phyloP scores from a whole-genome alignment of 2,797 vertebrate genomes.

The Eremophila alpestris region DNA sequence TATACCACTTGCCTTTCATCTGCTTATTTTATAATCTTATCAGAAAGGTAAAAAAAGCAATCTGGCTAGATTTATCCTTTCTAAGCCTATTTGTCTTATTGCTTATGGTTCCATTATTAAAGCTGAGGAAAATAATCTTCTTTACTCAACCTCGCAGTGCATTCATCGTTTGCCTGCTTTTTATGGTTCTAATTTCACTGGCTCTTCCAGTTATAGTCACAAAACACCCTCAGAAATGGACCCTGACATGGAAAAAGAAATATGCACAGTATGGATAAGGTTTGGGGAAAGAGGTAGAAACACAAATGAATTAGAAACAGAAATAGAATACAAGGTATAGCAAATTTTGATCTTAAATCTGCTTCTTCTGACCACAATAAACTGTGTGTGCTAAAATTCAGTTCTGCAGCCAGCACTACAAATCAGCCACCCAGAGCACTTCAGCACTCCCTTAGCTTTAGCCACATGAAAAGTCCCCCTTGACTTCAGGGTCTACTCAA shows the following conservation, averaged over 20 bases:
- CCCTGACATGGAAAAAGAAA: not conserved
- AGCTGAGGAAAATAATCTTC: constrained; percentile 52
- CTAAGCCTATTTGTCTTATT: constrained; percentile 60
- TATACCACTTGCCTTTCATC: constrained; percentile 46
- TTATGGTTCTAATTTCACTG: constrained; percentile 16
- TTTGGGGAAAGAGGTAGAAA: not conserved
- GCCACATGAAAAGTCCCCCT: not conserved
- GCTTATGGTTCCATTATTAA: constrained; percentile 55
- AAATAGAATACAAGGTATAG: not conserved
- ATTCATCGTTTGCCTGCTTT: constrained; percentile 8
- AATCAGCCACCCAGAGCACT: constrained; percentile 2
- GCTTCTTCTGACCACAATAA: not conserved
- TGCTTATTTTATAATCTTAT: constrained; percentile 64
- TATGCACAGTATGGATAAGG: not conserved
- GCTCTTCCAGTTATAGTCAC: not conserved
- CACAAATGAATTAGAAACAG: not conserved
- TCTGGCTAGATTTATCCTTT: constrained; percentile 40
- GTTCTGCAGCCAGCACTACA: not conserved
- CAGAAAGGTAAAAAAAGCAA: constrained; percentile 52
- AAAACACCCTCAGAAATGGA: not conserved
- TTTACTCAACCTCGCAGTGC: not conserved
- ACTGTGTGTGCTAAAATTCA: not conserved
- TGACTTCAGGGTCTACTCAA: not conserved
- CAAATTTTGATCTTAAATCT: constrained; percentile 28
- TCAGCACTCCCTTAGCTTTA: not conserved